phyloP scores from a whole-genome alignment of 2,888 invertebrate species.

The Trissolcus japonicus region DNA sequence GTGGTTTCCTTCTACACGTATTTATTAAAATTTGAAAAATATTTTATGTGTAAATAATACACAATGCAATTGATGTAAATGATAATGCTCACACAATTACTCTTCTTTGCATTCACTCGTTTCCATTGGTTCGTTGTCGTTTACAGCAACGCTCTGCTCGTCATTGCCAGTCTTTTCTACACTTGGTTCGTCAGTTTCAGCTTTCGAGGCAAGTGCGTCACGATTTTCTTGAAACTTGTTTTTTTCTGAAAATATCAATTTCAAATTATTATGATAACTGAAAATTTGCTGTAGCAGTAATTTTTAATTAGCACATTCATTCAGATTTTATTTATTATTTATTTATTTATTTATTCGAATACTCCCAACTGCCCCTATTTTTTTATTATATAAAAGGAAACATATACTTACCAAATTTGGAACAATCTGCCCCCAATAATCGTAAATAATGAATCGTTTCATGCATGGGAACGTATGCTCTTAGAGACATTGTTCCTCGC shows the following conservation, averaged over 20 bases:
- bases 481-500: conserved; percentile 90
- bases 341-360: no score
- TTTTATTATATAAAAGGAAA: not conserved
- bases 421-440: conserved; percentile 89
- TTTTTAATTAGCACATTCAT: no score
- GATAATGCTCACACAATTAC: not conserved
- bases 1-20: no score
- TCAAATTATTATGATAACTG: no score
- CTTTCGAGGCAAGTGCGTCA: conserved; percentile 59
- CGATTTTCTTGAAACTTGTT: conserved; percentile 84
- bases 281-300: no score
- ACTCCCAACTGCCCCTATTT: not conserved
- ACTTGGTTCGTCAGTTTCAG: conserved; percentile 63
- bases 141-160: not conserved
- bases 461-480: conserved; percentile 90
- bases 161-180: conserved; percentile 22
- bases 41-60: no score
- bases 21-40: no score
- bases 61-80: no score
- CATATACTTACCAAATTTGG: conserved; percentile 85
- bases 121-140: conserved; percentile 36
- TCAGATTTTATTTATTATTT: no score
- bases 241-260: conserved; percentile 81
- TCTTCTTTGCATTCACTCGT: conserved; percentile 9
- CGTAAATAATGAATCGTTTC: conserved; percentile 92